Base-by-base conservation (phyloP, 2,113 vertebrate species). In the Vireo altiloquus region DNA sequence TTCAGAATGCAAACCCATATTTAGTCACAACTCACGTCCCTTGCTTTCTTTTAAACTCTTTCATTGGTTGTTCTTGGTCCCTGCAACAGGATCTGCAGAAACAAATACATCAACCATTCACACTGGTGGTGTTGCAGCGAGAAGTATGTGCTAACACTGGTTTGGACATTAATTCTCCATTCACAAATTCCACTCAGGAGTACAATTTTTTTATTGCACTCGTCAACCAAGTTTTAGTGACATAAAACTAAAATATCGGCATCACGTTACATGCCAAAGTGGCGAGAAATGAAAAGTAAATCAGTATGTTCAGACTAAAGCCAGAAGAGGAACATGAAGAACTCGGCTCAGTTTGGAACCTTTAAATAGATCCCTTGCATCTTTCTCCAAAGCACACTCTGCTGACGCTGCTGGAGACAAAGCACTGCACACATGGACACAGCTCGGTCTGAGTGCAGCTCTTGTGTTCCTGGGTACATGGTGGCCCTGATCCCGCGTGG, bases 271-370 rank as follows among this genome's bases (percentile, higher is more conserved):
- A 9, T 5, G 52, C 60, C 82, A 94, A 66, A 86, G 60, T 3
- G 60, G 44, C 47, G 40, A 88, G 82, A 95, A 95, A 77, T 15
- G 8, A 80, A 54, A 95, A 90, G 79, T 64, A 82, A 90, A 93
- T 86, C 50, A 53, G 11, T 66, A 63, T 9, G 54, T 61, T 64
- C 82, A 88, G 71, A 87, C 79, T 42, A 63, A 82, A 85, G 74
- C 39, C 89, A 91, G 59, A 89, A 68, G 82, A 68, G 69, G 91
- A 94, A 85, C 59, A 88, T 1, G 47, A 84, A 76, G 92, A 91
- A 54, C 89, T 31, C 81, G 42, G 89, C 87, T 76, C 56, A 46
- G 83, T 80, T 93, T 79, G 72, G 70, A 61, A 82, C 57, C 82
- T 91, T 89, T 83, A 87, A 86, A 95, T 31, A 92, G 68, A 70